Percentiles rank a stretch among this genome's conserved stretches.
Conservation (phyloP, 1,140 invertebrate genomes). For the Neuroterus valhalla region DNA sequence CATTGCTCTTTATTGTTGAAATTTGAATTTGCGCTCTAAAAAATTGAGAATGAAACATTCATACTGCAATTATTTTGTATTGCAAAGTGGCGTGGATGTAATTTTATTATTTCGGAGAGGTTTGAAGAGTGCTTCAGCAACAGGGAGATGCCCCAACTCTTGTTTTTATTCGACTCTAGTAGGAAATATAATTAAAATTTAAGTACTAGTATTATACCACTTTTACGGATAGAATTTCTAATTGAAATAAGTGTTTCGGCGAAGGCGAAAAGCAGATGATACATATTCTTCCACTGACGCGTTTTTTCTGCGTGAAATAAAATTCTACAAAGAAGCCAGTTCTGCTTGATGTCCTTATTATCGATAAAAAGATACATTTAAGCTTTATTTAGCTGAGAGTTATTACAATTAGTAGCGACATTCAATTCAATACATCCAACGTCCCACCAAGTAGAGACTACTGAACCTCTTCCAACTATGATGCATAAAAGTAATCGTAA, state of each 20-base stretch:
- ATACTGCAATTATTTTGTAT: too few relatives aligned
- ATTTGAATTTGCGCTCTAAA: neutral
- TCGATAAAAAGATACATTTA: constrained; percentile 42
- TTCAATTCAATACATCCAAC: neutral
- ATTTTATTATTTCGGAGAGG: neutral
- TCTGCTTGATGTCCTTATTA: constrained; percentile 47
- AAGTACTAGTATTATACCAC: constrained; percentile 50
- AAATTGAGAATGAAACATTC: neutral
- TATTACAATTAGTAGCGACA: neutral
- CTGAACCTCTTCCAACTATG: constrained; percentile 58
- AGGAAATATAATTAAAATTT: constrained; percentile 38
- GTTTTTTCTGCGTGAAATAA: constrained; percentile 42
- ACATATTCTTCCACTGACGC: constrained; percentile 42
- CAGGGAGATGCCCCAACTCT: neutral
- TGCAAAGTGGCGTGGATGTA: neutral
- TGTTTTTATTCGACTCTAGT: constrained; percentile 36
- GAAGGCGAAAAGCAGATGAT: constrained; percentile 48
- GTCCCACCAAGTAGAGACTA: constrained; percentile 48
- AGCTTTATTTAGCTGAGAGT: constrained; percentile 6
- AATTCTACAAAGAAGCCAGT: constrained; percentile 36
- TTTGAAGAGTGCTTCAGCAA: neutral
- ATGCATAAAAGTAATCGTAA: constrained; percentile 37
- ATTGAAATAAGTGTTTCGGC: constrained; percentile 43
- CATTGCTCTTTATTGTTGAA: constrained; percentile 22
- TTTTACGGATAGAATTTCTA: constrained; percentile 50